Conservation (phyloP, 1,140 invertebrate species). For the Conus ventricosus region DNA sequence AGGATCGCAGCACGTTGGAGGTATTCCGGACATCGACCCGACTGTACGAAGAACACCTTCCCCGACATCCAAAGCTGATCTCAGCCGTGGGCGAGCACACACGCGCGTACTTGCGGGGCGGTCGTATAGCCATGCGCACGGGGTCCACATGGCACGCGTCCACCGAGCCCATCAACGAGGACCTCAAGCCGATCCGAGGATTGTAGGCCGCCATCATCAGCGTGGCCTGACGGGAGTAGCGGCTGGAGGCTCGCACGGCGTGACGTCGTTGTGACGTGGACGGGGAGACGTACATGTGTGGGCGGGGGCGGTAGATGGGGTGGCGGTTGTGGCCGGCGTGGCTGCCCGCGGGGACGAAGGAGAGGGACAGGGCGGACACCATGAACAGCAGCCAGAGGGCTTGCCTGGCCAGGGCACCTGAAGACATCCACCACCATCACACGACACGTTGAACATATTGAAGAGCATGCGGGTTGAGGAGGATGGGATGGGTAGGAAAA, state of each 20-base stretch:
- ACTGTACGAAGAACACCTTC: slow-evolving; percentile 45
- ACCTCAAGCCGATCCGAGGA: slow-evolving; percentile 23
- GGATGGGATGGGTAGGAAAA: too few species aligned
- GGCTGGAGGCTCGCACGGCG: neutral
- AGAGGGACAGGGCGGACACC: neutral
- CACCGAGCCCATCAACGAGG: neutral
- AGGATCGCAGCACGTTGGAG: slow-evolving; percentile 37
- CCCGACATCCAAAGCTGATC: slow-evolving; percentile 39
- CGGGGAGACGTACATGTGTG: neutral
- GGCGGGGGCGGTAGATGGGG: neutral
- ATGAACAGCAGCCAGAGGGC: neutral
- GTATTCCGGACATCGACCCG: slow-evolving; percentile 38
- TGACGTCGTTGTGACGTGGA: neutral
- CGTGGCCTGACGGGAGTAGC: slow-evolving; percentile 10
- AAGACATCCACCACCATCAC: neutral
- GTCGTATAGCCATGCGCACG: slow-evolving; percentile 35
- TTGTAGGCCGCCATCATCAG: slow-evolving; percentile 24
- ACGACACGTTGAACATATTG: too few species aligned
- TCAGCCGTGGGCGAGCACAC: slow-evolving; percentile 12
- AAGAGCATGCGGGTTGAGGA: too few species aligned
- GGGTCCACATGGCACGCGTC: slow-evolving; percentile 33
- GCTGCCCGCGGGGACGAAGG: neutral
- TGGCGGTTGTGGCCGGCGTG: neutral
- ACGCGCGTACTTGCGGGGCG: slow-evolving; percentile 20
- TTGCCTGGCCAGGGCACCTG: slow-evolving; percentile 14